Base-by-base conservation (phyloP, 2,113 vertebrate genomes). In the Todiramphus saurophagus region DNA sequence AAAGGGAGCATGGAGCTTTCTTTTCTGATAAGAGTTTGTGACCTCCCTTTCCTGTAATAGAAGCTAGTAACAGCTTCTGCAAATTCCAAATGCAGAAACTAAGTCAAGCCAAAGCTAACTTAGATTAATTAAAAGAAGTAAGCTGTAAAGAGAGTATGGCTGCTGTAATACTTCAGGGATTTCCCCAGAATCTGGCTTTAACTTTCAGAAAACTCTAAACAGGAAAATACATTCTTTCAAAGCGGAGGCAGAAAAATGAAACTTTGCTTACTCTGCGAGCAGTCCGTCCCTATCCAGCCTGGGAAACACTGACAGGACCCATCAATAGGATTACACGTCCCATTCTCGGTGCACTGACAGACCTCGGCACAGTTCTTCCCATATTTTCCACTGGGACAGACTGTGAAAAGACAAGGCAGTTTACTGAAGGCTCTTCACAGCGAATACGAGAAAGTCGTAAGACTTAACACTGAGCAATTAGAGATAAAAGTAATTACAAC, bases 241-340 rank as follows among this genome's bases (percentile, higher is more conserved):
- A 41, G 79, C 4, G 5, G 74, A 76, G 44, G 9, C 14, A 28
- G 62, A 30, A 43, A 35, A 75, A 43, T 0, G 64, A 7, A 3
- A 8, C 59, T 72, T 30, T 25, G 72, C 98, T 97, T 98, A 99
- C 99, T 98, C 93, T 99, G 99, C 37, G 99, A 99, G 96, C 99
- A 99, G 97, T 99, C 99, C 4, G 96, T 98, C 88, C 99, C 99
- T 9, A 99, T 99, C 99, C 99, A 99, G 50, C 99, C 99, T 0
- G 99, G 99, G 64, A 99, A 99, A 43, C 99, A 99, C 79, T 99
- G 99, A 91, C 99, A 99, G 8, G 99, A 99, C 33, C 99, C 99
- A 13, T 99, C 99, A 1, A 99, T 99, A 53, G 99, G 99, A 72
- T 99, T 99, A 97, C 99, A 99, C 48, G 99, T 99, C 78, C 99